Percentiles rank a stretch among this genome's conserved stretches.
Conservation (phyloP, 2,113 vertebrate species). For the Ahaetulla prasina region DNA sequence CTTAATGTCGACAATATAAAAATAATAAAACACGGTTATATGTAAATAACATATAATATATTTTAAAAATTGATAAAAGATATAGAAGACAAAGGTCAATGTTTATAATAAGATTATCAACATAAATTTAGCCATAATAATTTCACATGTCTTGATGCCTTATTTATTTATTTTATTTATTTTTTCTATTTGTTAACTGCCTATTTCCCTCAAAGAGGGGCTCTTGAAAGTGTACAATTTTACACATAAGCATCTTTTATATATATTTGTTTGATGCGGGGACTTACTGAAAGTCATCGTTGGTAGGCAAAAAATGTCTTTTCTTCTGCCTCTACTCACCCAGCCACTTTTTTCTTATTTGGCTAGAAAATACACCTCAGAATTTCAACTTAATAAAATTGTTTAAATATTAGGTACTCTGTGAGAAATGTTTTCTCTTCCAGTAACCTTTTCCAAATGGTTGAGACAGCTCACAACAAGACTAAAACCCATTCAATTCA, state of each 20-base stretch:
- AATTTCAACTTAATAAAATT: neutral
- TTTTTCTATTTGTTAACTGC: no score
- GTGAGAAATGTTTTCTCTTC: neutral
- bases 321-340: neutral
- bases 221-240: neutral
- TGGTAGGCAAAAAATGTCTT: neutral
- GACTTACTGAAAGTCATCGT: neutral
- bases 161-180: no score
- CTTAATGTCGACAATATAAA: neutral
- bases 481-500: neutral
- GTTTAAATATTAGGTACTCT: neutral
- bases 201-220: no score
- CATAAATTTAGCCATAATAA: neutral
- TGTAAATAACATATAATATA: neutral
- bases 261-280: neutral
- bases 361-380: neutral
- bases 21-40: neutral
- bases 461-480: neutral
- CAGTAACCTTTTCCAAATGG: neutral
- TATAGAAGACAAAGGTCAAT: neutral
- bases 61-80: neutral
- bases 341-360: neutral
- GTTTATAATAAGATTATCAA: neutral
- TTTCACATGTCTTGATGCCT: neutral
- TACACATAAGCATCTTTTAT: neutral